Percentiles rank a stretch among this genome's conserved stretches.
Conservation (phyloP, 2,888 invertebrate species). For the Mystacides longicornis region DNA sequence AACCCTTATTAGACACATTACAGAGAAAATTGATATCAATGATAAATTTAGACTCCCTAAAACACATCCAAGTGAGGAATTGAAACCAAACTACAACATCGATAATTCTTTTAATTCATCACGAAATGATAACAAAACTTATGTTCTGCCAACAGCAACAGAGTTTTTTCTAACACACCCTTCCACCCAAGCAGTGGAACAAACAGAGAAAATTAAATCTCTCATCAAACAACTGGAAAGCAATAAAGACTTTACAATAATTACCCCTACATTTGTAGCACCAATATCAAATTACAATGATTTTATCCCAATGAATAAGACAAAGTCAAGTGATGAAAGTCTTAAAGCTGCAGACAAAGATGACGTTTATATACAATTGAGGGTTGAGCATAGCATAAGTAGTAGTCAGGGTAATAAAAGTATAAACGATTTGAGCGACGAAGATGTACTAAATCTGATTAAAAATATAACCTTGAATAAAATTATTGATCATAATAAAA, state of each 20-base stretch:
- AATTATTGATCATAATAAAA: slow-evolving; percentile 4
- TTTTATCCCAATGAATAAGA: slow-evolving; percentile 10
- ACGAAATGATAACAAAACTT: slow-evolving; percentile 13
- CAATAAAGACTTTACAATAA: slow-evolving; percentile 3
- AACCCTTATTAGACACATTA: slow-evolving; percentile 11
- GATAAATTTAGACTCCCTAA: slow-evolving; percentile 26
- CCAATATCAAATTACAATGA: slow-evolving; percentile 15
- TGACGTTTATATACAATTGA: slow-evolving; percentile 30
- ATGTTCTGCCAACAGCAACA: slow-evolving; percentile 23
- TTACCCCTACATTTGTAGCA: slow-evolving; percentile 15
- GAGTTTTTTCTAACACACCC: slow-evolving; percentile 25
- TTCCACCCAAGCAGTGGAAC: slow-evolving; percentile 23
- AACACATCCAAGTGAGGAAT: slow-evolving; percentile 20
- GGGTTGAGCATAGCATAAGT: slow-evolving; percentile 45
- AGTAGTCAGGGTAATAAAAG: slow-evolving; percentile 37
- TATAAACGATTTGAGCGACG: slow-evolving; percentile 11
- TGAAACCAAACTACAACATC: slow-evolving; percentile 9
- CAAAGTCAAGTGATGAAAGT: not conserved
- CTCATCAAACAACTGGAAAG: slow-evolving; percentile 19
- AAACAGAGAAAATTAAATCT: slow-evolving; percentile 21
- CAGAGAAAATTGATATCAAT: slow-evolving; percentile 23
- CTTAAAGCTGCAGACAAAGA: not conserved
- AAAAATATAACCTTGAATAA: slow-evolving; percentile 15
- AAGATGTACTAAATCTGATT: slow-evolving; percentile 17
- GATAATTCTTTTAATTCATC: slow-evolving; percentile 5